Evolutionary conservation across 2,113 vertebrate genomes (phyloP).

Genomic region (Lagopus leucura): DNA sequence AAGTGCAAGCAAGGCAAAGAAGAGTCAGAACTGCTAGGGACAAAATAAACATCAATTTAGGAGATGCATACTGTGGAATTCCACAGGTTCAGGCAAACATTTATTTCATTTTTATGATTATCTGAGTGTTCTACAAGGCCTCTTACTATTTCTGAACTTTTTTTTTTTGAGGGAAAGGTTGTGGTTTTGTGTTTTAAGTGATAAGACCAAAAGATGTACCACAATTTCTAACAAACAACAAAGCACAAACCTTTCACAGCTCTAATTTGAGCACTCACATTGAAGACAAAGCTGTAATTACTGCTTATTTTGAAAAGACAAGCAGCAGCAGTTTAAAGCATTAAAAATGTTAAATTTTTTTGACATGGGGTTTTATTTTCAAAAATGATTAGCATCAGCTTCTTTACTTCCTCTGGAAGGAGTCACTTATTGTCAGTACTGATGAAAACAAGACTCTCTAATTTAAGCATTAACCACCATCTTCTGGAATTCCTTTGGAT

Average conservation of each 20-base stretch:
- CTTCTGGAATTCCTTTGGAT: neutral
- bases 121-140: neutral
- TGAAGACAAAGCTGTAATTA: neutral
- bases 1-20: neutral
- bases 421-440: neutral
- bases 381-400: neutral
- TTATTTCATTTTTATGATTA: neutral
- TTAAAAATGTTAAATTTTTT: neutral
- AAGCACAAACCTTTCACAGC: neutral
- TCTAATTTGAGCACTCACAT: neutral
- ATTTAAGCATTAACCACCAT: neutral
- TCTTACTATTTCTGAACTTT: neutral
- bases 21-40: neutral
- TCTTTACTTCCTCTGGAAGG: neutral
- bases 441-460: neutral
- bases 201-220: neutral
- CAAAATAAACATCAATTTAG: neutral
- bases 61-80: neutral
- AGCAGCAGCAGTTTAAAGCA: neutral
- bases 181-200: neutral
- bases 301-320: neutral
- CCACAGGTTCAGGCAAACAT: neutral
- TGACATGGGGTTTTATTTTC: neutral
- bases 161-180: neutral
- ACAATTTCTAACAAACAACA: slow-evolving; percentile 1